Evolutionary conservation across 2,797 vertebrate genomes (phyloP).

Genomic region (Microctenopoma lineatum): DNA sequence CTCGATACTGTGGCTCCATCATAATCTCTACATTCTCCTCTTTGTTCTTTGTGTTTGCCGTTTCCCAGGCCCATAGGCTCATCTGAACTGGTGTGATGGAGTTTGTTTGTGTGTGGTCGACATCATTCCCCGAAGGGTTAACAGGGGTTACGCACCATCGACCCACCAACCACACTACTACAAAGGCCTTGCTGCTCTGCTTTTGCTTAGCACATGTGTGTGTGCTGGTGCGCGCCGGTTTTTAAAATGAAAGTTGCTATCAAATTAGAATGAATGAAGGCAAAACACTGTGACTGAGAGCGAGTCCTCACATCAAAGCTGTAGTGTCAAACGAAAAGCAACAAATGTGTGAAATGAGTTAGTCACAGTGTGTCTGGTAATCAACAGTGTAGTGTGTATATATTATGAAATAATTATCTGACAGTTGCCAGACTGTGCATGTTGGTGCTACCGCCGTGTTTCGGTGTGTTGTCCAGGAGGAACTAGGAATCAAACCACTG

Average conservation of each 20-base stretch:
- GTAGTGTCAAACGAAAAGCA: constrained; percentile 27
- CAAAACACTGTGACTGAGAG: constrained; percentile 23
- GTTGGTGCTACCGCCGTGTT: no score
- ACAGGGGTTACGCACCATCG: constrained; percentile 83
- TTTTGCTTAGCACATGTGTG: constrained; percentile 31
- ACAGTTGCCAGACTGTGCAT: no score
- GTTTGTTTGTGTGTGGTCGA: constrained; percentile 86
- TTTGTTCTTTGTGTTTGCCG: constrained; percentile 76
- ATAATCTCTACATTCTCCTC: constrained; percentile 72
- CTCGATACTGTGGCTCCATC: constrained; percentile 64
- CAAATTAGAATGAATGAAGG: constrained; percentile 69
- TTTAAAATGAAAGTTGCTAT: constrained; percentile 70
- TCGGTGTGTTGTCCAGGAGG: no score
- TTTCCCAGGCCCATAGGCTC: constrained; percentile 75
- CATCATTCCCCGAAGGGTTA: constrained; percentile 85
- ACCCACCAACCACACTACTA: constrained; percentile 67
- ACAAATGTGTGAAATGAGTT: background rate
- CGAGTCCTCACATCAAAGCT: constrained; percentile 49
- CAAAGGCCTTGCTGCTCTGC: constrained; percentile 72
- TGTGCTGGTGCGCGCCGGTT: constrained; percentile 18
- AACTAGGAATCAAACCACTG: no score
- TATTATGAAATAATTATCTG: no score
- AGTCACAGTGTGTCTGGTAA: background rate
- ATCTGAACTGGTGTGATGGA: constrained; percentile 85
- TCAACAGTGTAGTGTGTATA: no score